phyloP scores from a whole-genome alignment of 2,888 invertebrate species.

The Leptothorax acervorum region DNA sequence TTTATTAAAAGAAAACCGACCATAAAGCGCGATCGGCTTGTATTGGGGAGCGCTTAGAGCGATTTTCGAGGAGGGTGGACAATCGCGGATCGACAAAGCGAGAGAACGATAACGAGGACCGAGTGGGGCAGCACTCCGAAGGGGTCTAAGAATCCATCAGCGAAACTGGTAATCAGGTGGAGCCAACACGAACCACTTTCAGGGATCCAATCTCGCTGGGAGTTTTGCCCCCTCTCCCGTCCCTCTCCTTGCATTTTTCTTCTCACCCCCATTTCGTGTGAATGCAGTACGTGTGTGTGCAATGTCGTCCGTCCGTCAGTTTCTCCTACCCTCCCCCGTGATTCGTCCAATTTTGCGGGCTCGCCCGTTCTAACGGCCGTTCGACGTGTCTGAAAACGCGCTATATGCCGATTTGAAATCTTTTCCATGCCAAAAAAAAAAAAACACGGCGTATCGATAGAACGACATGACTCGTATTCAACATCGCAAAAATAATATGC shows the following conservation, averaged over 20 bases:
- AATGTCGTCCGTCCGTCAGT: not conserved
- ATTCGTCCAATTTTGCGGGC: slow-evolving; percentile 32
- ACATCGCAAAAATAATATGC: slow-evolving; percentile 19
- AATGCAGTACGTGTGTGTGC: slow-evolving; percentile 43
- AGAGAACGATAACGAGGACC: slow-evolving; percentile 47
- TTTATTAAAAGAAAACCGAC: slow-evolving; percentile 78
- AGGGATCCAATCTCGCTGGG: slow-evolving; percentile 81
- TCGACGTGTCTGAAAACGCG: slow-evolving; percentile 6
- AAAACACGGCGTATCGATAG: not conserved
- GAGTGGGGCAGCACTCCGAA: slow-evolving; percentile 69
- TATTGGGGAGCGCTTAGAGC: slow-evolving; percentile 47
- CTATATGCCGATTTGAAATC: not conserved
- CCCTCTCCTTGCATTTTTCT: slow-evolving; percentile 48
- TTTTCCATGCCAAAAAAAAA: not conserved
- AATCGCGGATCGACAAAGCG: slow-evolving; percentile 59
- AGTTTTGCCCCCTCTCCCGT: slow-evolving; percentile 73
- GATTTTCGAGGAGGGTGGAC: slow-evolving; percentile 57
- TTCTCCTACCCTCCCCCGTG: not conserved
- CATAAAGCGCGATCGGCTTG: slow-evolving; percentile 75
- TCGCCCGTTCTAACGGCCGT: not conserved
- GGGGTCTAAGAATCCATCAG: slow-evolving; percentile 82
- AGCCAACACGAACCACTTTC: slow-evolving; percentile 77
- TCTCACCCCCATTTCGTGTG: slow-evolving; percentile 42
- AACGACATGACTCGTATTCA: not conserved
- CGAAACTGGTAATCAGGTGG: slow-evolving; percentile 81